A percentile compares a stretch with the other conserved stretches of the same genome.
Evolutionary conservation across 2,888 invertebrate genomes (phyloP).

Genomic region (Tipula helvola): DNA sequence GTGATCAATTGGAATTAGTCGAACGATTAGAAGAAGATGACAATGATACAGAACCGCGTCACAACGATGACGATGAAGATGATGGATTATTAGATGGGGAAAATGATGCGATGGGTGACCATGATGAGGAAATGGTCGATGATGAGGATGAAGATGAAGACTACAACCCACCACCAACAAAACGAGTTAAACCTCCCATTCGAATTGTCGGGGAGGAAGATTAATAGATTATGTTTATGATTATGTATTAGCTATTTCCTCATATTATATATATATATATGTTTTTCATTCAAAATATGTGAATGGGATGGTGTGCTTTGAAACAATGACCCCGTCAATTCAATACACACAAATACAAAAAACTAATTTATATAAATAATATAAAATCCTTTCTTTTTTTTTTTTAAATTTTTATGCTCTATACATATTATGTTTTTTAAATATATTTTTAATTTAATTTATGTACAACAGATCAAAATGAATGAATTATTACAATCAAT

Average conservation of each 20-base stretch:
- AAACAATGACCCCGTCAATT: neutral
- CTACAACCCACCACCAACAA: neutral
- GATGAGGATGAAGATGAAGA: neutral
- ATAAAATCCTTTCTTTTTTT: neutral
- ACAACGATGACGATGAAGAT: neutral
- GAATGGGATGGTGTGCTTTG: neutral
- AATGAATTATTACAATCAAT: neutral
- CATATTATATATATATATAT: neutral
- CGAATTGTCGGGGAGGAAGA: neutral
- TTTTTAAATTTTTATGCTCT: neutral
- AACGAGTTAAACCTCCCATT: neutral
- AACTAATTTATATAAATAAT: neutral
- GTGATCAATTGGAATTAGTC: neutral
- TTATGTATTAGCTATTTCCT: neutral
- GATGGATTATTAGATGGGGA: neutral
- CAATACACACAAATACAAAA: neutral
- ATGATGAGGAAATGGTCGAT: constrained; percentile 5
- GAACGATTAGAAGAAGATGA: constrained; percentile 9
- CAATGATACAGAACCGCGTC: neutral
- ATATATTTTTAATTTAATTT: neutral
- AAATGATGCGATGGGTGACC: neutral
- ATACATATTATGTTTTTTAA: neutral
- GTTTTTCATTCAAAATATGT: neutral
- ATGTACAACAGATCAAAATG: neutral
- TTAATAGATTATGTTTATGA: neutral